Evolutionary conservation across 2,888 invertebrate species (phyloP), one percentile per base, ranked within the genome.

Genomic region (Sicus ferrugineus): DNA sequence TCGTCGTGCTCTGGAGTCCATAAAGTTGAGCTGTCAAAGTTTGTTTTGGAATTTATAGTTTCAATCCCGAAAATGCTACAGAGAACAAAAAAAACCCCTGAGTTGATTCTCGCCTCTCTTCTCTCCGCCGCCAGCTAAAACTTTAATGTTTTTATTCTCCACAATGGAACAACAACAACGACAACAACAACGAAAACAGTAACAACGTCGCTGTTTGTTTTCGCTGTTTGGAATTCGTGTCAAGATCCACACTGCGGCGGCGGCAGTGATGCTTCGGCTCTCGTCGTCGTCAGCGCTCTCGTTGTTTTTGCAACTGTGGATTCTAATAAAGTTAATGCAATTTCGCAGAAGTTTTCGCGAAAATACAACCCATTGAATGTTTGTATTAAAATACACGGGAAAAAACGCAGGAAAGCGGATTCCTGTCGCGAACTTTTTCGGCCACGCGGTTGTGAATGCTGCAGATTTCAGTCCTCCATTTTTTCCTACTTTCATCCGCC

Each of bases 251-350:
- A 30, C n/a, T 31, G 56, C 2, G 7, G 28, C n/a, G 16, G 30
- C 56, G 28, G 28, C n/a, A 26, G n/a, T 26, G 4, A 46, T 14
- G 46, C 4, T 19, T 9, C 9, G 46, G 14, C 46, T 46, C 19
- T 46, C 4, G 6, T 46, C 19, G 23, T 34, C 16, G 6, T 61
- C 26, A 26, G 5, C 21, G 19, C 14, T 61, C 11, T 42, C 23
- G 26, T 61, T 38, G 42, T 26, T 61, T 11, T 26, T 26, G 26
- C 26, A 54, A 23, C 54, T 3, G 14, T 61, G 61, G 3, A 31
- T 59, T 59, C 38, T 59, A 59, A 59, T 59, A 59, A 59, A 59
- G 34, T 38, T 59, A 59, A 59, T 59, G 59, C 59, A 59, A 19
- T 38, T 23, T 21, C 21, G 19, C 52, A 23, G 21, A 52, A 52